These are phyloP conservation scores for Cantharis flavilabris DNA, from an alignment of 2,888 invertebrate genomes.

Conservation along the genomic window DNA sequence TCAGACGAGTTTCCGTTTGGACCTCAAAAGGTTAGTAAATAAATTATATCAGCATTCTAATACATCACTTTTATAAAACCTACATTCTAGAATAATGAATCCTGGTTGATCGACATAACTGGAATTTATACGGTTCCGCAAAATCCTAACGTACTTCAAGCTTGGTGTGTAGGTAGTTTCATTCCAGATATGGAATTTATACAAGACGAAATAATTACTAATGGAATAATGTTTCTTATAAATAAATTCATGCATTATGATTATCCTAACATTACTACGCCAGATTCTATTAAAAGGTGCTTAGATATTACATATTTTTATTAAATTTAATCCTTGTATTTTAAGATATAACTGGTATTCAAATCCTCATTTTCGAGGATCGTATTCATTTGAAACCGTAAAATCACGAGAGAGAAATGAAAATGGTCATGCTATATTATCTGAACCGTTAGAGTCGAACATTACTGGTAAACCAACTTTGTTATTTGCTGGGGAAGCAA, in stretches of 20 bases:
- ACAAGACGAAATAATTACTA: constrained; percentile 58
- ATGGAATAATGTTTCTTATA: constrained; percentile 57
- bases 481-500: constrained; percentile 62
- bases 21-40: neutral
- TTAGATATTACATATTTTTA: neutral
- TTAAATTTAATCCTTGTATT: constrained; percentile 18
- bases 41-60: too few relatives aligned
- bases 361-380: constrained; percentile 62
- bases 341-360: constrained; percentile 69
- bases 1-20: constrained; percentile 8
- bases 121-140: constrained; percentile 69
- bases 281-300: constrained; percentile 45
- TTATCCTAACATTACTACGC: constrained; percentile 56
- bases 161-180: constrained; percentile 69
- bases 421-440: constrained; percentile 45
- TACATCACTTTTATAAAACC: too few relatives aligned
- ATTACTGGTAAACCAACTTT: constrained; percentile 54
- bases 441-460: constrained; percentile 49
- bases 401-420: constrained; percentile 19
- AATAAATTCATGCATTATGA: constrained; percentile 58
- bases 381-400: constrained; percentile 34
- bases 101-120: constrained; percentile 69
- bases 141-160: constrained; percentile 66
- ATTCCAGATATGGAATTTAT: constrained; percentile 66
- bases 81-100: constrained; percentile 38